A percentile compares a stretch with the other conserved stretches of the same genome.
Conservation (phyloP, 2,888 invertebrate species). For the Acronicta leporina region DNA sequence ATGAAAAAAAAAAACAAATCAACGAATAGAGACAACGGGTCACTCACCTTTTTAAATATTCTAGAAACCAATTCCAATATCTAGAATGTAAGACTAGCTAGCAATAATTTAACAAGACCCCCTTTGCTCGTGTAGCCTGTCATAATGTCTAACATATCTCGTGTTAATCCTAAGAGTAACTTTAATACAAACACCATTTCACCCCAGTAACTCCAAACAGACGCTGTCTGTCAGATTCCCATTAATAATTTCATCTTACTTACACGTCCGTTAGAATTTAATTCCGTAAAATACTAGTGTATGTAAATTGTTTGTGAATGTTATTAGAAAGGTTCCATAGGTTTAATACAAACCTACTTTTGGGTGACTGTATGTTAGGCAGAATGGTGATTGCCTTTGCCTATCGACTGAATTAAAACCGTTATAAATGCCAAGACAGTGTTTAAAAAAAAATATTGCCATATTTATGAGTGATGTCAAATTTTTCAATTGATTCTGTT, state of each 20-base stretch:
- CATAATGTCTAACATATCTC: slow-evolving; percentile 42
- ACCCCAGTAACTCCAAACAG: slow-evolving; percentile 35
- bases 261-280: slow-evolving; percentile 53
- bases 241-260: slow-evolving; percentile 56
- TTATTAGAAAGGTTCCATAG: slow-evolving; percentile 31
- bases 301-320: slow-evolving; percentile 38
- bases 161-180: slow-evolving; percentile 26
- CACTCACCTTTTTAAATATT: not conserved
- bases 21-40: not conserved
- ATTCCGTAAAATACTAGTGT: slow-evolving; percentile 46
- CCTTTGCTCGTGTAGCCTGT: slow-evolving; percentile 19
- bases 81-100: not conserved
- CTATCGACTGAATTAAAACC: not conserved
- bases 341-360: slow-evolving; percentile 17
- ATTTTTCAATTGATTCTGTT: not conserved
- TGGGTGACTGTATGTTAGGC: not conserved
- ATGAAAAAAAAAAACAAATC: no score
- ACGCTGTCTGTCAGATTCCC: slow-evolving; percentile 43
- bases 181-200: slow-evolving; percentile 42
- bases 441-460: not conserved
- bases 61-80: slow-evolving; percentile 3
- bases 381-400: slow-evolving; percentile 9
- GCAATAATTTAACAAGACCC: not conserved
- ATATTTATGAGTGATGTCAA: not conserved
- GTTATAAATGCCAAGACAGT: not conserved